phyloP scores from a whole-genome alignment of 2,113 vertebrate genomes.

The Phaethornis superciliosus region DNA sequence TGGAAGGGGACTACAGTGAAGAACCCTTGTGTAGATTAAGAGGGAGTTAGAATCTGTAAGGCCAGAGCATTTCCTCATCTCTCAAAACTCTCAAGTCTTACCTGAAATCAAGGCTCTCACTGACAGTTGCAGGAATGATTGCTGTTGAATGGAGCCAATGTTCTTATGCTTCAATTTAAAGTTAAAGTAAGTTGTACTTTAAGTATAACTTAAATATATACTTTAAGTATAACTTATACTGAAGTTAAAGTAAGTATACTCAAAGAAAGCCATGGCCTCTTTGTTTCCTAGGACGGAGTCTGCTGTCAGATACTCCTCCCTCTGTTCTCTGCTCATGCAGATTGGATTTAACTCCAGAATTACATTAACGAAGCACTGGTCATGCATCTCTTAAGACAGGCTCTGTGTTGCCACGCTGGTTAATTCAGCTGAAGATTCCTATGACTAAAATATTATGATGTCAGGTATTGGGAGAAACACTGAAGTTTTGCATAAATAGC shows the following conservation, averaged over 20 bases:
- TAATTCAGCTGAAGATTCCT: neutral
- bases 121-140: neutral
- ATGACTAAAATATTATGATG: neutral
- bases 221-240: no score
- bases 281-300: fast-evolving
- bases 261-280: neutral
- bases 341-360: neutral
- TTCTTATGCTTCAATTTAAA: neutral
- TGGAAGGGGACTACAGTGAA: neutral
- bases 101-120: neutral
- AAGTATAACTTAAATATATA: no score
- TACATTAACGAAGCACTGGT: neutral
- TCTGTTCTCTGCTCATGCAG: neutral
- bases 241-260: neutral
- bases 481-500: neutral
- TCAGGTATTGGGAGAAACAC: neutral
- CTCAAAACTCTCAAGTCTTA: neutral
- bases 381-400: fast-evolving
- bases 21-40: neutral
- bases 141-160: neutral
- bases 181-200: neutral
- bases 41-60: neutral
- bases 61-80: neutral
- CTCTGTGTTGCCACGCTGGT: neutral
- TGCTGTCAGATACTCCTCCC: neutral